A percentile compares a stretch with the other conserved stretches of the same genome.
Conservation (phyloP, 1,140 invertebrate species). For the Nephotettix cincticeps region DNA sequence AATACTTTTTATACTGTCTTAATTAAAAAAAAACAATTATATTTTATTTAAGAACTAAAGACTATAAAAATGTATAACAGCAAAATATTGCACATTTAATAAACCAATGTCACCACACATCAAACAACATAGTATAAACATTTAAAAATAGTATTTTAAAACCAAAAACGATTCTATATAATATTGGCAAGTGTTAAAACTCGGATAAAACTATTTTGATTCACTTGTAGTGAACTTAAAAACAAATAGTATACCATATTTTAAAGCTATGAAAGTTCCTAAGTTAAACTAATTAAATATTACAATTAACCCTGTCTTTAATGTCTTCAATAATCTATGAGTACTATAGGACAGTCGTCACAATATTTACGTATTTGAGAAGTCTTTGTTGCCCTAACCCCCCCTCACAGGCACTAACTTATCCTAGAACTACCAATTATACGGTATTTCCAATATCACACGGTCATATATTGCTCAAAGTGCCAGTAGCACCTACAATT, state of each 20-base stretch:
- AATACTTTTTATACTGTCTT: no score
- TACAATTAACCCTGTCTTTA: background rate
- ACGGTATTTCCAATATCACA: background rate
- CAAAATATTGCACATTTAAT: background rate
- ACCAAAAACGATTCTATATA: background rate
- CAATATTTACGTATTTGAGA: background rate
- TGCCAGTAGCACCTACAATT: background rate
- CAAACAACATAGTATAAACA: background rate
- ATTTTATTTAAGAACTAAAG: no score
- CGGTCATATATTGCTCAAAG: background rate
- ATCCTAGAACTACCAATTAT: background rate
- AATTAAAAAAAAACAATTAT: no score
- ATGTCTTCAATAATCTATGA: background rate
- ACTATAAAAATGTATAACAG: background rate
- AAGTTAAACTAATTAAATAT: background rate
- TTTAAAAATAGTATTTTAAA: constrained; percentile 1
- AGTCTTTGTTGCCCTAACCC: background rate
- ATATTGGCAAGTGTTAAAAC: constrained; percentile 14
- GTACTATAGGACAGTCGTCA: background rate
- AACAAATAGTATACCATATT: background rate
- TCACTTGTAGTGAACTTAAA: constrained; percentile 3
- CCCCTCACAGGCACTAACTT: constrained; percentile 1
- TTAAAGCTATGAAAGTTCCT: constrained; percentile 10
- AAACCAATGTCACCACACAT: background rate
- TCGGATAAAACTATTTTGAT: constrained; percentile 14